Base-by-base conservation (phyloP, 2,888 invertebrate species). In the Drosophila seclusa region DNA sequence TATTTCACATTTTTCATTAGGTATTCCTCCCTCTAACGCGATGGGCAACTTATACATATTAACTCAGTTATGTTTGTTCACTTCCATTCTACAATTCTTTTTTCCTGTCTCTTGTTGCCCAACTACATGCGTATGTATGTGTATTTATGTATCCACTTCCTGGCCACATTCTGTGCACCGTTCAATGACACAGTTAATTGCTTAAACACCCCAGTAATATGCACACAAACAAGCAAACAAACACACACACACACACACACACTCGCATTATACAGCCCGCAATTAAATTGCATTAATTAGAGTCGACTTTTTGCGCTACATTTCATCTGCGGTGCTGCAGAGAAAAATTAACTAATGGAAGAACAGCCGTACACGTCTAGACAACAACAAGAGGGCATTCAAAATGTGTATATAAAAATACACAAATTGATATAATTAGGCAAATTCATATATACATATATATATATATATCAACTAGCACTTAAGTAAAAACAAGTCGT, bases 211-310 rank as follows among this genome's bases (percentile, higher is more conserved):
- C 63, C 68, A 85, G 64, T 59, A 80, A 57, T 42, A 55, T 38
- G 55, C 60, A 42, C 57, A 45, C 50, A 66, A 40, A 60, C 52
- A 65, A 40, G 36, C 24, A 49, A 54, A 45, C 59, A 29, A 31
- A 64, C 57, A 53, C 45, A 60, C 45, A 45, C 65, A 64, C 57
- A 55, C 50, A 27, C 27, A 27, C 29, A 60, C 45, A 45, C 65
- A 65, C 8, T 45, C 73, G 54, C 49, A 60, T 21, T 45, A 18
- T 59, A 68, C 8, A 49, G 38, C 60, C 69, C 34, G 70, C 69
- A 89, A 85, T 87, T 90, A 87, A 90, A 85, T 64, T 81, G 78
- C 89, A 87, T 89, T 90, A 86, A 85, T 89, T 90, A 80, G 55
- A 66, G 64, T 70, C 87, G 82, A 75, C 75, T 90, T 75, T 79